Evolutionary conservation across 2,113 vertebrate genomes (phyloP).

Genomic region (Apeltes quadracus): DNA sequence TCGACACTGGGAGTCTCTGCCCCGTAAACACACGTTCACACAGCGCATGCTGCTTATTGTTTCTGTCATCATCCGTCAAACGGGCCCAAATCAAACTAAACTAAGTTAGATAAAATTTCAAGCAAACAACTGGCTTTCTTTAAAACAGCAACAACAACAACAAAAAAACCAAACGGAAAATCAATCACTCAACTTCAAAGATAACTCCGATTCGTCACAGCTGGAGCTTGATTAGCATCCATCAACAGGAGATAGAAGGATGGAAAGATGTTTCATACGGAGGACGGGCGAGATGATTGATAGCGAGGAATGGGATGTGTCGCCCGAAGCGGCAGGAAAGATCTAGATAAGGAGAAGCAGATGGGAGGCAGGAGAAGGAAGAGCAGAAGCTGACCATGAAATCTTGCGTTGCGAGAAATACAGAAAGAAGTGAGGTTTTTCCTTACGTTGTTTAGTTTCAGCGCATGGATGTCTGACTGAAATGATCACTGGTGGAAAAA

Average conservation of each 20-base stretch:
- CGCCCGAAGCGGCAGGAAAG: not conserved
- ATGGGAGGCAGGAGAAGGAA: not conserved
- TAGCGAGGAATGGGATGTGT: not conserved
- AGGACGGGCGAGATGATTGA: slow-evolving; percentile 31
- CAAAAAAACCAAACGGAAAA: slow-evolving; percentile 32
- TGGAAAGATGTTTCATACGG: slow-evolving; percentile 19
- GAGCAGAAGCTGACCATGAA: too few relatives aligned
- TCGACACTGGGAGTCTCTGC: slow-evolving; percentile 41
- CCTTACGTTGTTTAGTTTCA: not conserved
- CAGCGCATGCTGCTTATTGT: slow-evolving; percentile 34
- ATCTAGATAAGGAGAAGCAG: not conserved
- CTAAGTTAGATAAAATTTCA: slow-evolving; percentile 47
- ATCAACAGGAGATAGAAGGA: slow-evolving; percentile 13
- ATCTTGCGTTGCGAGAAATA: not conserved
- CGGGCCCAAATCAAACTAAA: not conserved
- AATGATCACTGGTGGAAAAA: not conserved
- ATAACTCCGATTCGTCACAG: slow-evolving; percentile 58
- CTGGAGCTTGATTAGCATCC: slow-evolving; percentile 56
- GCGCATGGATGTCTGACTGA: not conserved
- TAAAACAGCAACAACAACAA: slow-evolving; percentile 1
- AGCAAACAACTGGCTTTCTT: slow-evolving; percentile 52
- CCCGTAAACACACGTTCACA: slow-evolving; percentile 39
- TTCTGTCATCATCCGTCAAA: slow-evolving; percentile 7
- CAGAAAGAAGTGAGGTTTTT: not conserved
- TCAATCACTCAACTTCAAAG: slow-evolving; percentile 33